Base-by-base conservation (phyloP, 2,113 vertebrate genomes). In the Athene cunicularia region DNA sequence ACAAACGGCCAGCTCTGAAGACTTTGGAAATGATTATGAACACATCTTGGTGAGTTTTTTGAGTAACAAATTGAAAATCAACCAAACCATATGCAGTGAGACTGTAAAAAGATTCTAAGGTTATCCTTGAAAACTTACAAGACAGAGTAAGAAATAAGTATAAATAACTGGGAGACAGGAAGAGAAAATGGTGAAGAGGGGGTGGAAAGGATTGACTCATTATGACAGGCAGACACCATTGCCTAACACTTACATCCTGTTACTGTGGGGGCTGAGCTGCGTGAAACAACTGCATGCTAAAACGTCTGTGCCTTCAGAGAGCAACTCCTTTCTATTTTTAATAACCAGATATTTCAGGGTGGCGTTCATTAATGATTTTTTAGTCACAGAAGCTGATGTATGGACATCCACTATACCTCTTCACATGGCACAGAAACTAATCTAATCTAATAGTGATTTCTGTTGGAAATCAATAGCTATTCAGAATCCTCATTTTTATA, bases 21-120 rank as follows among this genome's bases (percentile, higher is more conserved):
- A 98, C 60, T 98, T 98, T 21, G 99, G 99, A 80, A 98, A 96
- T 35, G 97, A 99, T 97, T 98, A 98, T 35, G 98, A 98, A 21
- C 98, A 98, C 6, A 92, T 98, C 32, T 96, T 98, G 98, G 99
- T 99, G 76, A 98, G 98, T 47, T 91, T 87, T 84, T 72, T 71
- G 16, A 55, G 39, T 58, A 82, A n/a, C 11, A 52, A 39, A 28
- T 55, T 1, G 27, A 90, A 84, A 82, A 58, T 58, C 22, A 82
- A 67, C 53, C 17, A 20, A 59, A 60, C 16, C 39, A 3, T 70
- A 39, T 49, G 18, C 41, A 88, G 52, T 66, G 19, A 80, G 27
- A 85, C 56, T 85, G 12, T 70, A 85, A 74, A 64, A 50, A 77
- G 39, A 28, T 47, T 53, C 39, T 56, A 67, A 71, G 19, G 2